Percentiles rank a stretch among this genome's conserved stretches.
Conservation (phyloP, 1,140 invertebrate genomes). For the Bombus affinis region DNA sequence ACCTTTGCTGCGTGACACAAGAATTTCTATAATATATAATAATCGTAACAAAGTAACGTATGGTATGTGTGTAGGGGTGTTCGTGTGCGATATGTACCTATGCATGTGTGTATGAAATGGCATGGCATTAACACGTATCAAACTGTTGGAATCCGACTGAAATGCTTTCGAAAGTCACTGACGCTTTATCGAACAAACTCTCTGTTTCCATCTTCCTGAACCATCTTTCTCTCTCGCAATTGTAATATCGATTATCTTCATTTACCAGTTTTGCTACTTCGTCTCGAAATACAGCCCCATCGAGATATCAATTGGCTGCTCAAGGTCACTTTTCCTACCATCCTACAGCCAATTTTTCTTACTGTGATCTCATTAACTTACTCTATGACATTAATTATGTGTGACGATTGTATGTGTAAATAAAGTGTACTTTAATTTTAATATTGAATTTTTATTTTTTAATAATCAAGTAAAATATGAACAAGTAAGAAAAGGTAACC, state of each 20-base stretch:
- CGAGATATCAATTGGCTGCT: neutral
- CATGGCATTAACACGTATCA: neutral
- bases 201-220: neutral
- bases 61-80: neutral
- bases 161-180: conserved; percentile 7
- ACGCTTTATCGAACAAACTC: neutral
- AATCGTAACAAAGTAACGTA: conserved; percentile 11
- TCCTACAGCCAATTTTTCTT: neutral
- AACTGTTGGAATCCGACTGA: neutral
- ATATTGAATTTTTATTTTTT: neutral
- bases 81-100: neutral
- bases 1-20: neutral
- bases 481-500: neutral
- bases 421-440: neutral
- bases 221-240: neutral
- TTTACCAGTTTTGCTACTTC: neutral
- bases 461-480: neutral
- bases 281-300: neutral
- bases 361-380: no score
- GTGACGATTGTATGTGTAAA: no score
- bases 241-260: neutral
- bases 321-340: neutral
- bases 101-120: neutral
- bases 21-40: neutral
- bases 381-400: no score